A percentile compares a stretch with the other conserved stretches of the same genome.
phyloP scores from a whole-genome alignment of 1,140 invertebrate species.

The Microplitis mediator region DNA sequence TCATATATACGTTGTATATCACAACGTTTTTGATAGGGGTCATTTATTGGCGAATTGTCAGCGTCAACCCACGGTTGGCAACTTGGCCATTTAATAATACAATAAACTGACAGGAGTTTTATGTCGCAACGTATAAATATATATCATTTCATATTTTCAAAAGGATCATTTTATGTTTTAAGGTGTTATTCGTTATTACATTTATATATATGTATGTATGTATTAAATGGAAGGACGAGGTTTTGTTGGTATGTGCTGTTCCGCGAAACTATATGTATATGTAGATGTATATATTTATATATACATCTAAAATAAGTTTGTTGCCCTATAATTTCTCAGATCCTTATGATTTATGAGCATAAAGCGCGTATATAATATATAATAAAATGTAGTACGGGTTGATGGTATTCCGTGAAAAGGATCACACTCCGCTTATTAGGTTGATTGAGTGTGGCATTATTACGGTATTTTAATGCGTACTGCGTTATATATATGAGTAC shows the following conservation, averaged over 20 bases:
- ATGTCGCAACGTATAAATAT: background rate
- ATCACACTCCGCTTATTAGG: too few relatives aligned
- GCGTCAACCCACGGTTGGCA: constrained; percentile 40
- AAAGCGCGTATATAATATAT: background rate
- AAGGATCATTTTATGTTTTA: constrained; percentile 50
- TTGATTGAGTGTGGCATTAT: too few relatives aligned
- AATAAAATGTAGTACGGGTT: too few relatives aligned
- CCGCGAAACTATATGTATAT: too few relatives aligned
- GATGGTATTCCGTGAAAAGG: background rate
- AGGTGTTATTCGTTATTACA: constrained; percentile 54
- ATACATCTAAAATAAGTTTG: constrained; percentile 26
- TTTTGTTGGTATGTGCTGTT: too few relatives aligned
- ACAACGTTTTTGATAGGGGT: constrained; percentile 48
- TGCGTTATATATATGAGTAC: too few relatives aligned
- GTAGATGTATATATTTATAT: background rate
- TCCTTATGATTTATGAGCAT: constrained; percentile 50
- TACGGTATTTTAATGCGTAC: too few relatives aligned
- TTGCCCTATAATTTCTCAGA: constrained; percentile 55
- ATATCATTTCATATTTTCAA: constrained; percentile 49
- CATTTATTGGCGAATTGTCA: constrained; percentile 40
- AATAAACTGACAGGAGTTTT: too few relatives aligned
- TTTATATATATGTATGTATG: background rate
- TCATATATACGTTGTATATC: constrained; percentile 2
- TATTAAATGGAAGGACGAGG: too few relatives aligned
- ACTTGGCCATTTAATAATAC: constrained; percentile 36